Base-by-base conservation (phyloP, 2,888 invertebrate genomes). In the Adineta ricciae region DNA sequence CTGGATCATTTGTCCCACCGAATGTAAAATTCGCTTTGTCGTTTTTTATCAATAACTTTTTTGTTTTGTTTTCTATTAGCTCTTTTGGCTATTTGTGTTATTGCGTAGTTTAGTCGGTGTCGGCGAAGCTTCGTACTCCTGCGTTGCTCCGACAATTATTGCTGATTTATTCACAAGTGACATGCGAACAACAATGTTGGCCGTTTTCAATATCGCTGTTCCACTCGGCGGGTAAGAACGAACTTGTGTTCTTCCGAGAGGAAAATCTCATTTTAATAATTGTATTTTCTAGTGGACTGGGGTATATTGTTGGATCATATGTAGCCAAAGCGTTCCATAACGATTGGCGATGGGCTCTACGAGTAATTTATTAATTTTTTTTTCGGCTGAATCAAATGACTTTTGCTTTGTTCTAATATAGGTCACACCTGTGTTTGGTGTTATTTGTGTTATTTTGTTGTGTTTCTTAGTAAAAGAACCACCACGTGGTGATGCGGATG, bases 101-200 rank as follows among this genome's bases (percentile, higher is more conserved):
- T 94, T 96, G 91, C 93, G 99, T 86, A 94, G 95, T 0, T 90
- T 97, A 88, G 98, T 99, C 83, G 99, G 99, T 46, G 94, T 99
- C 88, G 99, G 99, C 82, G 99, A 99, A 92, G 99, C 99, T 2
- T 97, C 97, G 86, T 99, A 99, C 91, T 97, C 97, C 24, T 98
- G 98, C 7, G 97, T 99, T 87, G 98, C 99, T 0, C 99, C 99
- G 0, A 98, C 99, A 82, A 95, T 99, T 88, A 96, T 99, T 88
- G 97, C 97, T 88, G 99, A 99, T 91, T 92, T 98, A 87, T 99
- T 97, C 91, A 88, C 88, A 49, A 94, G 94, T 88, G 93, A 95
- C 88, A 91, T 94, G 87, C 92, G 99, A 86, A 96, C 97, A 3
- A 94, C 94, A 92, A 96, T 97, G 94, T 92, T 99, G 88, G 96